Percentiles rank a stretch among this genome's conserved stretches.
phyloP scores from a whole-genome alignment of 2,888 invertebrate genomes.

The Drosophila neutralis region DNA sequence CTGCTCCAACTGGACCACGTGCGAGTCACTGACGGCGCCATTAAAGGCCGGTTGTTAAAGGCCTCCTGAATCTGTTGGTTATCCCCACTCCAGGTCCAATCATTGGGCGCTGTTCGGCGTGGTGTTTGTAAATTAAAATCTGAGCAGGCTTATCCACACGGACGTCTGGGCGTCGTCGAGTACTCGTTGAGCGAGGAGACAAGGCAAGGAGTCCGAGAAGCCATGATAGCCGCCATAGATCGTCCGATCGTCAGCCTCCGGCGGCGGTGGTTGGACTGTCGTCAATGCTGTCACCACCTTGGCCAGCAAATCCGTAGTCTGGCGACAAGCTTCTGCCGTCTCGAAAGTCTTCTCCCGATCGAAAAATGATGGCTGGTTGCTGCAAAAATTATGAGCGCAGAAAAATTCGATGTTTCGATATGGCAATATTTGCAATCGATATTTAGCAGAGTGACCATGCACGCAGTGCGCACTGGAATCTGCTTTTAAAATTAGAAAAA shows the following conservation, averaged over 20 bases:
- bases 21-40: conserved; percentile 66
- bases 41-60: conserved; percentile 82
- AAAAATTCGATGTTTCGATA: conserved; percentile 20
- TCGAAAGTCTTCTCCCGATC: conserved; percentile 90
- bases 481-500: neutral
- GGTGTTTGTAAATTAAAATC: conserved; percentile 85
- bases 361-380: conserved; percentile 83
- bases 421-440: conserved; percentile 9
- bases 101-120: conserved; percentile 73
- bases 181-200: conserved; percentile 78
- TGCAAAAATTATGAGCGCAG: conserved; percentile 32
- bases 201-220: conserved; percentile 89
- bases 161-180: conserved; percentile 81
- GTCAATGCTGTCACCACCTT: conserved; percentile 92
- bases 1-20: conserved; percentile 73
- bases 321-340: conserved; percentile 89
- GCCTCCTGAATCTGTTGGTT: conserved; percentile 84
- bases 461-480: neutral
- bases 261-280: conserved; percentile 85
- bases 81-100: conserved; percentile 85
- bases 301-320: conserved; percentile 91
- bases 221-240: conserved; percentile 87
- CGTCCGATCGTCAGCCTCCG: conserved; percentile 82
- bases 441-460: conserved; percentile 27
- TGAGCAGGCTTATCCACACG: conserved; percentile 87